These are phyloP conservation scores for Leptodactylus fuscus DNA, from an alignment of 2,113 vertebrate genomes.

Conservation along the genomic window DNA sequence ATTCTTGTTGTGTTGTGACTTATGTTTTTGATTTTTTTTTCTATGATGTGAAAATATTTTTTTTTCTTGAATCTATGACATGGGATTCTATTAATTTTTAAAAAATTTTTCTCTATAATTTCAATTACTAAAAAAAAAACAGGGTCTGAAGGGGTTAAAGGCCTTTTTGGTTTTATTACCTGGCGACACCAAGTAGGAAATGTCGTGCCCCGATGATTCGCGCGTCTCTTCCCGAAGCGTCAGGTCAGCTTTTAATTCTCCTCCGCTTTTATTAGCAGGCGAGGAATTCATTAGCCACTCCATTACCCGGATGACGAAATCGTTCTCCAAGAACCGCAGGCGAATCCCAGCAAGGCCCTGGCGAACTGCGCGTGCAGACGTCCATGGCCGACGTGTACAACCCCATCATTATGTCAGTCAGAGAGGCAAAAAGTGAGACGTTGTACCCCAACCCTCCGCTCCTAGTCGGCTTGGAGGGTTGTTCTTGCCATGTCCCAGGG, in stretches of 20 bases:
- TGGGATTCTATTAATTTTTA: too few relatives aligned
- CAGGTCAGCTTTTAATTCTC: slow-evolving; percentile 11
- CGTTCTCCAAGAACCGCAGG: not conserved
- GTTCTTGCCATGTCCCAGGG: not conserved
- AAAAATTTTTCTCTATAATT: too few relatives aligned
- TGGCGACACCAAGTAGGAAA: not conserved
- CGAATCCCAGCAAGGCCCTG: not conserved
- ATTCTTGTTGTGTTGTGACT: too few relatives aligned
- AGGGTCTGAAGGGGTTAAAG: not conserved
- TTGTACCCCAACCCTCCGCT: not conserved
- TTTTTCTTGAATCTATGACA: too few relatives aligned
- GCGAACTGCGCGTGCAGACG: not conserved
- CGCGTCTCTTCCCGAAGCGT: too few relatives aligned
- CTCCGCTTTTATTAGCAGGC: slow-evolving; percentile 23
- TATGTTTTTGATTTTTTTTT: too few relatives aligned
- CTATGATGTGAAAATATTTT: too few relatives aligned
- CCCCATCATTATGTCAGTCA: not conserved
- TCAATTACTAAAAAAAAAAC: too few relatives aligned
- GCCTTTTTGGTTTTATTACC: not conserved
- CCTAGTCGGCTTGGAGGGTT: not conserved
- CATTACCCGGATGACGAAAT: slow-evolving; percentile 31
- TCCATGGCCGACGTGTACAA: not conserved
- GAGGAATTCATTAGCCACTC: slow-evolving; percentile 43
- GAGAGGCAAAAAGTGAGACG: not conserved
- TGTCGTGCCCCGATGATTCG: not conserved